Percentiles rank a stretch among this genome's conserved stretches.
Conservation (phyloP, 2,888 invertebrate genomes). For the Synanthedon formicaeformis region DNA sequence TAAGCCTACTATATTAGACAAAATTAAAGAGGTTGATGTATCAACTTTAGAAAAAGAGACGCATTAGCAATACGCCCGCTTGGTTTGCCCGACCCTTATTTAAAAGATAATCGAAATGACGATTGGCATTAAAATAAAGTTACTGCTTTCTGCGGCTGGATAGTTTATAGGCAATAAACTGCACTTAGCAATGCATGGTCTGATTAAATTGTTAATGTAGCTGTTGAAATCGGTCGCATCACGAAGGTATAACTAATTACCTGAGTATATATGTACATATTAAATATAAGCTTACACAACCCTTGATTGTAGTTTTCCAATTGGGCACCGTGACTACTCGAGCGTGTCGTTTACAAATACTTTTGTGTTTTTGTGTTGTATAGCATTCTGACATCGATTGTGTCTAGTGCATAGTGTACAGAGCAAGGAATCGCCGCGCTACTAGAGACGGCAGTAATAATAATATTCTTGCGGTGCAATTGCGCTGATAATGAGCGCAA, state of each 20-base stretch:
- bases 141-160: slow-evolving; percentile 2
- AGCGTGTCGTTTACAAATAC: slow-evolving; percentile 4
- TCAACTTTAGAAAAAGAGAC: too few species aligned
- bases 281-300: not conserved
- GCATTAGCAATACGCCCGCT: too few species aligned
- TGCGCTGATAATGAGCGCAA: too few species aligned
- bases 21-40: too few species aligned
- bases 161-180: slow-evolving; percentile 2
- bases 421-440: too few species aligned
- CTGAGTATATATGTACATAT: not conserved
- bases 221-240: too few species aligned
- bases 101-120: slow-evolving; percentile 17
- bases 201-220: too few species aligned
- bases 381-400: not conserved
- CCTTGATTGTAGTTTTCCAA: not conserved
- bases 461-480: too few species aligned
- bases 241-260: not conserved
- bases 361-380: not conserved
- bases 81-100: not conserved
- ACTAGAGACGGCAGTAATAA: too few species aligned
- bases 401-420: slow-evolving; percentile 14
- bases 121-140: not conserved
- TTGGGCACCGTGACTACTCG: slow-evolving; percentile 2
- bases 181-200: too few species aligned
- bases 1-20: too few species aligned